Evolutionary conservation across 2,888 invertebrate species (phyloP).

Genomic region (Pachliopta kotzebuea): DNA sequence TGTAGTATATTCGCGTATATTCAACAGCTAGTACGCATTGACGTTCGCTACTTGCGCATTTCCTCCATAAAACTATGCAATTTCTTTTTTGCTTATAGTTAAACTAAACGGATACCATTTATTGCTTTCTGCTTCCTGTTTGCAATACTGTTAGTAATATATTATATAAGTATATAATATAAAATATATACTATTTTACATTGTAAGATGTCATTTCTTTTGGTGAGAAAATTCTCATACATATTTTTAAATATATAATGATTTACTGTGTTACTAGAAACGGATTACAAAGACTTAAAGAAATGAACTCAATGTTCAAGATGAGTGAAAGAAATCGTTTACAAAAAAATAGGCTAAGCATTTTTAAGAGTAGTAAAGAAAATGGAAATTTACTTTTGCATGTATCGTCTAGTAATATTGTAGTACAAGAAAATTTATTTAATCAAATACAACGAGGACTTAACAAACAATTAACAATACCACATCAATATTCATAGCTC

Average conservation of each 20-base stretch:
- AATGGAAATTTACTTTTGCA: too few species aligned
- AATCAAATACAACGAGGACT: conserved; percentile 32
- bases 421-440: neutral
- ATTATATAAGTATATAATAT: neutral
- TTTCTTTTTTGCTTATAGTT: neutral
- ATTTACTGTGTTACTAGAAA: neutral
- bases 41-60: conserved; percentile 1
- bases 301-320: neutral
- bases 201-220: too few species aligned
- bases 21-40: neutral
- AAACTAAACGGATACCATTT: conserved; percentile 5
- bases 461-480: conserved; percentile 41
- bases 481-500: conserved; percentile 45
- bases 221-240: too few species aligned
- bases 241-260: too few species aligned
- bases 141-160: neutral
- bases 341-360: neutral
- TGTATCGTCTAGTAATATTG: neutral
- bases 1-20: neutral
- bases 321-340: neutral
- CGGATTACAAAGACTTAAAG: neutral
- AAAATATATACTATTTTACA: too few species aligned
- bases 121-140: conserved; percentile 8
- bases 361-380: too few species aligned
- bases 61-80: conserved; percentile 1